Conservation (phyloP, 1,140 invertebrate genomes). For the Dendrolimus kikuchii region DNA sequence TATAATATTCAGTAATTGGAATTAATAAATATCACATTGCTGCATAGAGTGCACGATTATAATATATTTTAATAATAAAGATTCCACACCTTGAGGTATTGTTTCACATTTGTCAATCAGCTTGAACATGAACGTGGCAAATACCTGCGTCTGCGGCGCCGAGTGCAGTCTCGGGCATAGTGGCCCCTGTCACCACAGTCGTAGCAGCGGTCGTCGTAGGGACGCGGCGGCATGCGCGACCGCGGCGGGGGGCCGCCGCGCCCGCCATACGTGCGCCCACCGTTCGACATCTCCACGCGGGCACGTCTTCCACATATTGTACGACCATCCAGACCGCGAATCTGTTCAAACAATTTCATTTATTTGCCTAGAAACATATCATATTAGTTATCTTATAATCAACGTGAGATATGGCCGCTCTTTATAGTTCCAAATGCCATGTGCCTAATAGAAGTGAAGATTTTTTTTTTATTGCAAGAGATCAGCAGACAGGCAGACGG, state of each 20-base stretch:
- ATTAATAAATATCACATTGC: too few relatives aligned
- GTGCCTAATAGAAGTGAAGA: too few relatives aligned
- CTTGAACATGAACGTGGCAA: constrained; percentile 13
- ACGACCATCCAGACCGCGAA: constrained; percentile 78
- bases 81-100: constrained; percentile 36
- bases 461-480: too few relatives aligned
- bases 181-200: constrained; percentile 94
- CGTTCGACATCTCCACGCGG: constrained; percentile 94
- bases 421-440: too few relatives aligned
- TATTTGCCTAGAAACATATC: too few relatives aligned
- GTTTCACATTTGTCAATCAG: constrained; percentile 17
- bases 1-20: too few relatives aligned
- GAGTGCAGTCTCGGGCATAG: constrained; percentile 90
- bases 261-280: constrained; percentile 80
- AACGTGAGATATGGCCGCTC: too few relatives aligned
- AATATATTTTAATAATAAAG: constrained; percentile 18
- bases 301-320: constrained; percentile 91
- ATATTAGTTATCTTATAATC: too few relatives aligned
- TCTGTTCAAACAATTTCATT: constrained; percentile 24
- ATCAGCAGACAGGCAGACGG: too few relatives aligned
- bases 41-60: too few relatives aligned
- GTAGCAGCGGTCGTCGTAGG: constrained; percentile 87
- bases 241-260: constrained; percentile 72
- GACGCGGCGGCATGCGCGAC: constrained; percentile 80
- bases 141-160: constrained; percentile 76